Percentiles rank a stretch among this genome's conserved stretches.
These are phyloP conservation scores for Charanyca ferruginea DNA, from an alignment of 2,888 invertebrate genomes.

Conservation along the genomic window DNA sequence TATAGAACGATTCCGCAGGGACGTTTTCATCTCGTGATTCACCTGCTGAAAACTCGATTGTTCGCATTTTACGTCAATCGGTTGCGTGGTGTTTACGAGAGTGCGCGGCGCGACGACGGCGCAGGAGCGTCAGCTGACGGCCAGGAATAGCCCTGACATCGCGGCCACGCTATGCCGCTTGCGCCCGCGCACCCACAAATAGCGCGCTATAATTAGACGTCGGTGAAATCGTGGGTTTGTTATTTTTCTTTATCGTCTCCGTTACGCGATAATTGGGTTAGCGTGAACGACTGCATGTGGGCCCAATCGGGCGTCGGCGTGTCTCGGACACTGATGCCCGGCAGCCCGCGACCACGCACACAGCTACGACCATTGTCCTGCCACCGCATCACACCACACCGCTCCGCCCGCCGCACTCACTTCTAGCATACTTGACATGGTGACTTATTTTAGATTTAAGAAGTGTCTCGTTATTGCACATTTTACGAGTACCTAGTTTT, in stretches of 20 bases:
- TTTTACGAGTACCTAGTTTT: conserved; percentile 24
- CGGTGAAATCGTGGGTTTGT: conserved; percentile 91
- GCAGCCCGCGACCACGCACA: conserved; percentile 67
- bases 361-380: conserved; percentile 80
- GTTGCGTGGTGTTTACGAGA: conserved; percentile 90
- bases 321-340: conserved; percentile 82
- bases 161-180: conserved; percentile 90
- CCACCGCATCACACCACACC: conserved; percentile 53
- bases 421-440: conserved; percentile 33
- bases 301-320: conserved; percentile 89
- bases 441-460: conserved; percentile 35
- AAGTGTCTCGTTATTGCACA: conserved; percentile 29
- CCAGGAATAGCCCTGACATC: conserved; percentile 91
- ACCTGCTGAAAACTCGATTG: conserved; percentile 91
- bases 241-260: conserved; percentile 91
- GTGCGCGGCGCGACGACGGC: conserved; percentile 72
- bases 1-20: conserved; percentile 87
- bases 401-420: conserved; percentile 45
- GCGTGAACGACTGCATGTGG: conserved; percentile 88
- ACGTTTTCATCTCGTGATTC: conserved; percentile 90
- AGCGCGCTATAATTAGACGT: conserved; percentile 89
- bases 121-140: conserved; percentile 90
- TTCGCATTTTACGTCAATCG: conserved; percentile 90
- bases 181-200: conserved; percentile 90
- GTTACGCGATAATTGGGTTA: conserved; percentile 91